Percentiles rank a stretch among this genome's conserved stretches.
phyloP scores from a whole-genome alignment of 2,113 vertebrate species.

The Sander lucioperca region DNA sequence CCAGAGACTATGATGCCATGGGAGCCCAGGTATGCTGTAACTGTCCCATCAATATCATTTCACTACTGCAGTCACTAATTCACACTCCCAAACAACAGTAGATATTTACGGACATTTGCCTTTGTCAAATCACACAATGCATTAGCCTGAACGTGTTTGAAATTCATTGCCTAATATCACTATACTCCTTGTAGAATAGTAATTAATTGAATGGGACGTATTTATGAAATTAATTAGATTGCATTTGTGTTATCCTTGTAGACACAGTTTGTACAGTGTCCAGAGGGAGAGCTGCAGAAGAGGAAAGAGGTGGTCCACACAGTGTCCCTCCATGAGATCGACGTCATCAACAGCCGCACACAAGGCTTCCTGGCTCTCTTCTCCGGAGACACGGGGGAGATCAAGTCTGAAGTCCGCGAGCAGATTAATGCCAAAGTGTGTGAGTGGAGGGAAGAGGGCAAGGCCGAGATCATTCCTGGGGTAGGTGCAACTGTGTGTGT shows the following conservation, averaged over 20 bases:
- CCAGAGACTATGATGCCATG: constrained; percentile 95
- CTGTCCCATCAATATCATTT: not conserved
- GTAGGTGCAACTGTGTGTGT: constrained; percentile 69
- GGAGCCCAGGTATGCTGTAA: constrained; percentile 88
- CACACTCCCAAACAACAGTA: not conserved
- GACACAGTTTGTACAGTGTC: constrained; percentile 97
- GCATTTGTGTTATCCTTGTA: constrained; percentile 33
- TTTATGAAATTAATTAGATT: not conserved
- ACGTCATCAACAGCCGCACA: constrained; percentile 96
- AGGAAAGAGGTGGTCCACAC: constrained; percentile 96
- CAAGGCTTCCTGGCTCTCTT: constrained; percentile 96
- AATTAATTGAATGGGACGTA: not conserved
- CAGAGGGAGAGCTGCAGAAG: constrained; percentile 95
- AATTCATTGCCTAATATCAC: not conserved
- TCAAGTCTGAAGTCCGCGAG: constrained; percentile 94
- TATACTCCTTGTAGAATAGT: not conserved
- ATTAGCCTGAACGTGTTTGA: not conserved
- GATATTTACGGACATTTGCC: not conserved
- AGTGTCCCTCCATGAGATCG: constrained; percentile 94
- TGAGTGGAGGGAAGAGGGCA: constrained; percentile 95
- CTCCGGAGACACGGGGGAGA: constrained; percentile 95
- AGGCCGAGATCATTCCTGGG: constrained; percentile 94
- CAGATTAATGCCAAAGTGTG: constrained; percentile 97
- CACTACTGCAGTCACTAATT: not conserved
- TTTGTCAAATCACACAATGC: not conserved